Evolutionary conservation across 2,888 invertebrate genomes (phyloP).

Genomic region (Acheta domesticus): DNA sequence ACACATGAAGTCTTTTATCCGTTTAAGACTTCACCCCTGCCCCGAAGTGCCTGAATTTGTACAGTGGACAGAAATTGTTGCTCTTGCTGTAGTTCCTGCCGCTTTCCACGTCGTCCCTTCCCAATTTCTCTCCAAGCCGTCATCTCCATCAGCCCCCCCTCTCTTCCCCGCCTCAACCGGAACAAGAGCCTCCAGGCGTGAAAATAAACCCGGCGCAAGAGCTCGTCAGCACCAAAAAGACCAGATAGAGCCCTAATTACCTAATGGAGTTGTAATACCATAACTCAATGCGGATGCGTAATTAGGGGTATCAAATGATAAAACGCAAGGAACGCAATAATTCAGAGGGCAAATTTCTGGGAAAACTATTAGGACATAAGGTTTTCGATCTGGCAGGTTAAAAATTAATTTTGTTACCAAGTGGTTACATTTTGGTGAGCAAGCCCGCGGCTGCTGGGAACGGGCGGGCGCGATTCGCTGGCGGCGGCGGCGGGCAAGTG

Average conservation of each 20-base stretch:
- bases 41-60: too few species aligned
- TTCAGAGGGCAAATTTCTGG: background rate
- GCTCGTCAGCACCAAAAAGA: background rate
- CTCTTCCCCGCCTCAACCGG: background rate
- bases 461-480: too few species aligned
- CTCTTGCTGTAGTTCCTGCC: too few species aligned
- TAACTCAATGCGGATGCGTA: background rate
- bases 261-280: slow-evolving; percentile 1
- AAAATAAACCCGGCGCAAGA: background rate
- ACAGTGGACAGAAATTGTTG: too few species aligned
- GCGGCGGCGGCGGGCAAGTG: background rate
- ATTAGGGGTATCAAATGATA: slow-evolving; percentile 7
- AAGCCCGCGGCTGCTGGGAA: background rate
- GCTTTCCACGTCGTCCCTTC: background rate
- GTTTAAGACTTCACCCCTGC: too few species aligned
- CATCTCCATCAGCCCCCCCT: background rate
- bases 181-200: background rate
- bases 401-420: background rate
- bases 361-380: background rate
- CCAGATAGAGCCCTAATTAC: background rate
- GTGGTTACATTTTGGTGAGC: background rate
- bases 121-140: background rate
- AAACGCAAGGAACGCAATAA: slow-evolving; percentile 8
- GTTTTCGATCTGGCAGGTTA: background rate
- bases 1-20: too few species aligned